Percentiles rank a stretch among this genome's conserved stretches.
Evolutionary conservation across 1,140 invertebrate species (phyloP).

Genomic region (Tribolium castaneum): DNA sequence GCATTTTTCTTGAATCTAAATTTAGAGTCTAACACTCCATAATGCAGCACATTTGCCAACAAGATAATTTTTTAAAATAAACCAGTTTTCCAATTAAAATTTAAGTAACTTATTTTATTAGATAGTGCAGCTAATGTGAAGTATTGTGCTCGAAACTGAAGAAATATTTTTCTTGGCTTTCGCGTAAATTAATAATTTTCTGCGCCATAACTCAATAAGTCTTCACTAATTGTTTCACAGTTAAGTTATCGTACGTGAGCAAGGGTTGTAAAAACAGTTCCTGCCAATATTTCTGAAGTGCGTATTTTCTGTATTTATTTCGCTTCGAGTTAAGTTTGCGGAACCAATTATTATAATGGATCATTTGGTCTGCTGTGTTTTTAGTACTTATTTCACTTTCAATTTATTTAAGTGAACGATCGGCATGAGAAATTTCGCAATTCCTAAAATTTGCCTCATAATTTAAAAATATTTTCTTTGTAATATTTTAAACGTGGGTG

Average conservation of each 20-base stretch:
- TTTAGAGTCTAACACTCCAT: neutral
- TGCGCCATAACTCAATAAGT: neutral
- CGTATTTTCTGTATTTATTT: slow-evolving; percentile 13
- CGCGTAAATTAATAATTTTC: neutral
- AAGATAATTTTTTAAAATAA: no score
- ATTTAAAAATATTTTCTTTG: neutral
- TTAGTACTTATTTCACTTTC: neutral
- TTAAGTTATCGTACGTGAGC: slow-evolving; percentile 3
- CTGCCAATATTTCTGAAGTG: neutral
- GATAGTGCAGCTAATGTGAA: no score
- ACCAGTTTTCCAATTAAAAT: no score
- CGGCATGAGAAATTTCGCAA: neutral
- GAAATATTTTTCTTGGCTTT: neutral
- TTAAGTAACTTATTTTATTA: no score
- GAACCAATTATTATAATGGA: slow-evolving; percentile 13
- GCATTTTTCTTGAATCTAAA: neutral
- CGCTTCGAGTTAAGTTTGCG: neutral
- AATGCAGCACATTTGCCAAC: neutral
- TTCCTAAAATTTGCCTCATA: neutral
- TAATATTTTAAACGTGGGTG: neutral
- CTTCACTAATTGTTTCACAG: slow-evolving; percentile 7
- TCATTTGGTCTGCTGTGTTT: neutral
- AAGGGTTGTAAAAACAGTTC: slow-evolving; percentile 10
- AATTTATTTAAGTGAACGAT: no score
- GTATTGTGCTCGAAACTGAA: neutral